A percentile compares a stretch with the other conserved stretches of the same genome.
phyloP scores from a whole-genome alignment of 2,888 invertebrate species.

The Pantelozetes paolii region DNA sequence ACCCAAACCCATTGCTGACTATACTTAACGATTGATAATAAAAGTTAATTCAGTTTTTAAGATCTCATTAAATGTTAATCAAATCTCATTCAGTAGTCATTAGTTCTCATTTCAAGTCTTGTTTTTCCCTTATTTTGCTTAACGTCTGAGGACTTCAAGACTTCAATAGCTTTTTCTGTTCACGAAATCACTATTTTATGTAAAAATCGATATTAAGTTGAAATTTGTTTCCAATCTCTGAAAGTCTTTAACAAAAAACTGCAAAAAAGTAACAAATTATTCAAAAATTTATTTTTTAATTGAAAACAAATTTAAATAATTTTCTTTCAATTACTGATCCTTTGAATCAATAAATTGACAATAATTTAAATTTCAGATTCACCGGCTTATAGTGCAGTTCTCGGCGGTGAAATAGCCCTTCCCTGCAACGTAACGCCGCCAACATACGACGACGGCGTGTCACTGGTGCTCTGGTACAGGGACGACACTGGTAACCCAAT shows the following conservation, averaged over 20 bases:
- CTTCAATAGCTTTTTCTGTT: not conserved
- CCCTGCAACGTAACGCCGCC: conserved; percentile 42
- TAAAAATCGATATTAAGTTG: too few species aligned
- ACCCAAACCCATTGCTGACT: not conserved
- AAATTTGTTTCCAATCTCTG: too few species aligned
- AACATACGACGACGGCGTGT: conserved; percentile 39
- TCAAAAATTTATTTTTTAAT: too few species aligned
- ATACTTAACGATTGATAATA: not conserved
- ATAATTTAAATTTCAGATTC: conserved; percentile 19
- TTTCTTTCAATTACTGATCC: not conserved
- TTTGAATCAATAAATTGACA: not conserved
- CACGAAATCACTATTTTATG: too few species aligned
- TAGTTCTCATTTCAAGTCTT: not conserved
- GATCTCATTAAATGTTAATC: conserved; percentile 2
- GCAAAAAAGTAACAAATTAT: too few species aligned
- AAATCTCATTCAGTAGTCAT: not conserved
- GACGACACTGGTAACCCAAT: conserved; percentile 42
- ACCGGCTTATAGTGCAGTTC: conserved; percentile 37
- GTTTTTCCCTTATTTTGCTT: not conserved
- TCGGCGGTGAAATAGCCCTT: conserved; percentile 34
- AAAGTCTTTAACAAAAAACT: too few species aligned
- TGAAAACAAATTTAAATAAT: not conserved
- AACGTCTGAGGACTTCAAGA: not conserved
- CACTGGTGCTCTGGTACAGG: conserved; percentile 43
- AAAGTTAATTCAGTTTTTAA: not conserved